Conservation (phyloP, 2,797 vertebrate species). For the Yasuhikotakia modesta region DNA sequence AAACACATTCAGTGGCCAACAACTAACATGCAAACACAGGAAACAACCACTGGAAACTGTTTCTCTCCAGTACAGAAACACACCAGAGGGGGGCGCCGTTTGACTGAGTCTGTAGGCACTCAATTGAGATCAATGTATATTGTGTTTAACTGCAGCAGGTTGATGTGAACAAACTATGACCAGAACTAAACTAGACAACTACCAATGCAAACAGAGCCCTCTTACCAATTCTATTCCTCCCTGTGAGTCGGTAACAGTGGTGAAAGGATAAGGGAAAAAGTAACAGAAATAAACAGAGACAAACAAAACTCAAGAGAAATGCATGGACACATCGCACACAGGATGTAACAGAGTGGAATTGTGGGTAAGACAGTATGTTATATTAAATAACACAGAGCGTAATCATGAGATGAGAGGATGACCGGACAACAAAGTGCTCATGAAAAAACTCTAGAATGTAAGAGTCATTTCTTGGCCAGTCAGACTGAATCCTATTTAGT, state of each 20-base stretch:
- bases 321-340: background rate
- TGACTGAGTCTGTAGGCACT: conserved; percentile 7
- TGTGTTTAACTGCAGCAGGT: background rate
- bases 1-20: background rate
- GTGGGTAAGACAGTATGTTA: no score
- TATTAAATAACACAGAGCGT: no score
- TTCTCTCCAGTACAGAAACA: background rate
- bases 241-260: conserved; percentile 76
- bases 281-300: background rate
- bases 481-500: conserved; percentile 50
- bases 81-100: conserved; percentile 52
- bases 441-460: background rate
- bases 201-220: conserved; percentile 50
- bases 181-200: conserved; percentile 49
- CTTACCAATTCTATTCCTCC: conserved; percentile 90
- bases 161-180: background rate
- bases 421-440: conserved; percentile 1
- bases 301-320: background rate
- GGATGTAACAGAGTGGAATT: no score
- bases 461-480: conserved; percentile 41
- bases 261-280: conserved; percentile 16
- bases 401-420: conserved; percentile 11
- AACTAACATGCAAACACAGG: background rate
- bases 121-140: conserved; percentile 5
- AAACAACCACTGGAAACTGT: background rate